Conservation (phyloP, 2,888 invertebrate species). For the Biston betularia region DNA sequence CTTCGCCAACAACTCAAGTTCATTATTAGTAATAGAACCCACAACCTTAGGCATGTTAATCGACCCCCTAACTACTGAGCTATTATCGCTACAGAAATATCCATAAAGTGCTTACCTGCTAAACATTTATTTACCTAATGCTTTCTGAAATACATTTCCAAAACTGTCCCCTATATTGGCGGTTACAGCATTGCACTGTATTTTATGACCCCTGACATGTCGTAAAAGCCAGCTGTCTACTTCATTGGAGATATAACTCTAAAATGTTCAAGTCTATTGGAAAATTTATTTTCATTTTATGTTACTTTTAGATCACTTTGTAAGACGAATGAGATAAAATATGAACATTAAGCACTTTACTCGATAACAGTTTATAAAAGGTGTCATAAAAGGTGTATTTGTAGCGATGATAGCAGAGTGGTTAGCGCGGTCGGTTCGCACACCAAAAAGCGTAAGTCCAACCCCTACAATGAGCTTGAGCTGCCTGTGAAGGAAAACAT, state of each 20-base stretch:
- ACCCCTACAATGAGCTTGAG: no score
- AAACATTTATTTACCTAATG: slow-evolving; percentile 20
- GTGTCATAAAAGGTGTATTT: background rate
- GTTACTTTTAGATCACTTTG: slow-evolving; percentile 32
- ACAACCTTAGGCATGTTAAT: no score
- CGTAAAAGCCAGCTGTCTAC: slow-evolving; percentile 44
- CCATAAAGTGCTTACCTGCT: background rate
- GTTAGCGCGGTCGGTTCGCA: no score
- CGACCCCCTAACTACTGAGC: no score
- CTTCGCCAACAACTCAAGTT: no score
- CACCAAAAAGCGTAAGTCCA: no score
- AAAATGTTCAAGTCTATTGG: slow-evolving; percentile 44
- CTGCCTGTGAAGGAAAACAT: no score
- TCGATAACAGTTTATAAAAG: background rate
- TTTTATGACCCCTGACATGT: slow-evolving; percentile 52
- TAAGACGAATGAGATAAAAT: slow-evolving; percentile 11
- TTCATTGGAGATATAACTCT: slow-evolving; percentile 42
- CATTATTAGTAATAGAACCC: no score
- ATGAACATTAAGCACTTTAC: slow-evolving; percentile 2
- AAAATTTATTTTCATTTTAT: slow-evolving; percentile 43
- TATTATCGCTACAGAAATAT: background rate
- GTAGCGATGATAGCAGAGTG: no score
- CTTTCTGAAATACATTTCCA: slow-evolving; percentile 24
- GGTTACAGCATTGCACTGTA: slow-evolving; percentile 47
- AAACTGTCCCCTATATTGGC: slow-evolving; percentile 29